These are phyloP conservation scores for Leptatherina wallacei DNA, from an alignment of 2,797 vertebrate species.

Conservation along the genomic window DNA sequence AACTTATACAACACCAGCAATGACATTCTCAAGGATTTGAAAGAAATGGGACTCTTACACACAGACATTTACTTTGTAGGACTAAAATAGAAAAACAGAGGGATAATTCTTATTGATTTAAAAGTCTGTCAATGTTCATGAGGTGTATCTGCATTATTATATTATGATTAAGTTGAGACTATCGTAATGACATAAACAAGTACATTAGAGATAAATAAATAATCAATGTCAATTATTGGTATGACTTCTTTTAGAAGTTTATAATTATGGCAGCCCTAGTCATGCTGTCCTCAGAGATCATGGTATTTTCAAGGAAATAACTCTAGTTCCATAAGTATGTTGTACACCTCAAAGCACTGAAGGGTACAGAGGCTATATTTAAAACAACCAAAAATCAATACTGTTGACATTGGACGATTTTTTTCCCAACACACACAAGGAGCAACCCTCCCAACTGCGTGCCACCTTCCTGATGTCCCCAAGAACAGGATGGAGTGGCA, in stretches of 20 bases:
- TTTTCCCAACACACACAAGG: constrained; percentile 8
- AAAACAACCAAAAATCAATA: not conserved
- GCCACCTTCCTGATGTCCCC: constrained; percentile 41
- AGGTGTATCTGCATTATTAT: not conserved
- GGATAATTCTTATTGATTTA: not conserved
- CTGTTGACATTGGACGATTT: constrained; percentile 8
- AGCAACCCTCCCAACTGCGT: constrained; percentile 19
- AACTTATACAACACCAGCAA: too few relatives aligned
- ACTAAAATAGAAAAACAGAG: too few relatives aligned
- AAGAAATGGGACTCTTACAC: too few relatives aligned
- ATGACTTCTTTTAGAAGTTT: too few relatives aligned
- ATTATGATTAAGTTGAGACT: not conserved
- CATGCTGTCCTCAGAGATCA: not conserved
- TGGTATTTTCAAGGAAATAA: not conserved
- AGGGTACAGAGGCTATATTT: not conserved
- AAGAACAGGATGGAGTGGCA: constrained; percentile 23
- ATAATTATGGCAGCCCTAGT: not conserved
- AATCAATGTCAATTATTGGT: too few relatives aligned
- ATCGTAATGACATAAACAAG: not conserved
- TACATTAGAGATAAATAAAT: too few relatives aligned
- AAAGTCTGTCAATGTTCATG: not conserved
- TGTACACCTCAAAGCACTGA: not conserved
- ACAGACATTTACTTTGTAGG: too few relatives aligned
- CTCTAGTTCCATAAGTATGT: not conserved
- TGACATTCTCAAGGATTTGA: too few relatives aligned